Base-by-base conservation (phyloP, 1,140 invertebrate species). In the Eumaeus atala region DNA sequence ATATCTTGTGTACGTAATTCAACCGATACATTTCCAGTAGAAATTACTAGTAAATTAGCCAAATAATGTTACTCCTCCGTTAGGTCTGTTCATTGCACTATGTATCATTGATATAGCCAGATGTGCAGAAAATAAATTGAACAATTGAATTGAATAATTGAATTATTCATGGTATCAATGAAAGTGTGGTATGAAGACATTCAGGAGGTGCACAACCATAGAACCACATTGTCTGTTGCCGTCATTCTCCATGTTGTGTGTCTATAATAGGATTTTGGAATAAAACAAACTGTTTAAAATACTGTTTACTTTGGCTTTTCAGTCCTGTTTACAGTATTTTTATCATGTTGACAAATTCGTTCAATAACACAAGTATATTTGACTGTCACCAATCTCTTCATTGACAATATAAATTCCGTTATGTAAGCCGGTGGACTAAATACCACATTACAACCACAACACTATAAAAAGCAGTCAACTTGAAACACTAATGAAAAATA, bases 21-120 rank as follows among this genome's bases (percentile, higher is more conserved):
- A 63, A 73, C 91, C 16, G 79, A 91, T 18, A 70, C 88, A 37
- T 93, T 96, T 85, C 95, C 95, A 5, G 37, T 65, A 28, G 90
- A 86, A 77, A 70, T 86, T 54, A 78, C 64, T 66, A 70, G 21
- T 51, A 85, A 79, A 72, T 53, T 85, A 35, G 58, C 38, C 53
- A 61, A 51, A 28, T 11, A 50, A 34, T 54, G 14, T 36, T 35
- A 50, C 17, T 50, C 28, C 18, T 17, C 17, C 9, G 5, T 51
- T 28, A n/a, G n/a, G n/a, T n/a, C n/a, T n/a, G n/a, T n/a, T n/a
- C n/a, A n/a, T n/a, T n/a, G n/a, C n/a, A n/a, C n/a, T n/a, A n/a
- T n/a, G n/a, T n/a, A n/a, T 42, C 1, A 28, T 3, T 28, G 21
- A 28, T 28, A 40, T 40, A 11, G 1, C 6, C 12, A 4, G 16